Conservation (phyloP, 2,797 vertebrate genomes). For the Premnoplex brunnescens region DNA sequence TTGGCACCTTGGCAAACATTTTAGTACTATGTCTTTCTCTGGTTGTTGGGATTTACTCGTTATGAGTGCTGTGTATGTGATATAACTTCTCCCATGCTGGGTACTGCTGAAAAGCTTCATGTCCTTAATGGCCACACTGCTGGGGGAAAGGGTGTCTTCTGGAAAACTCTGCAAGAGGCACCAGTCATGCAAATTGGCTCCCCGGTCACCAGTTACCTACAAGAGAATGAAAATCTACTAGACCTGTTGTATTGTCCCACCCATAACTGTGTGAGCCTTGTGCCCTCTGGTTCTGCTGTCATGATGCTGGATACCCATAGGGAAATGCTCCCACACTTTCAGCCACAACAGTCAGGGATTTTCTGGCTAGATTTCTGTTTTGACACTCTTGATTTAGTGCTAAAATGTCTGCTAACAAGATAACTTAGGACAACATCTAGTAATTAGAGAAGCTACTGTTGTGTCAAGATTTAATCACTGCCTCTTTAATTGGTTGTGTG, state of each 20-base stretch:
- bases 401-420: not conserved
- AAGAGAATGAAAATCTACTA: not conserved
- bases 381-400: not conserved
- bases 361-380: not conserved
- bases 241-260: not conserved
- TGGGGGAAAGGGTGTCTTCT: rapidly evolving
- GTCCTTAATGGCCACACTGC: not conserved
- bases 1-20: not conserved
- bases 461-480: not conserved
- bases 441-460: not conserved
- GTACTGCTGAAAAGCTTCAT: not conserved
- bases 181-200: not conserved
- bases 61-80: rapidly evolving
- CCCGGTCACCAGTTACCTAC: not conserved
- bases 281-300: not conserved
- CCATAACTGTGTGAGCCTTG: not conserved
- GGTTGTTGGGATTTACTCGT: not conserved
- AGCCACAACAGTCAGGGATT: not conserved
- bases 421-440: not conserved
- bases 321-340: rapidly evolving
- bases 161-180: not conserved
- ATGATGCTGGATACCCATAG: rapidly evolving
- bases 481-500: not conserved
- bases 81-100: not conserved
- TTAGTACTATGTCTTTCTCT: not conserved